Conservation (phyloP, 2,888 invertebrate genomes). For the Dermolepida albohirtum region DNA sequence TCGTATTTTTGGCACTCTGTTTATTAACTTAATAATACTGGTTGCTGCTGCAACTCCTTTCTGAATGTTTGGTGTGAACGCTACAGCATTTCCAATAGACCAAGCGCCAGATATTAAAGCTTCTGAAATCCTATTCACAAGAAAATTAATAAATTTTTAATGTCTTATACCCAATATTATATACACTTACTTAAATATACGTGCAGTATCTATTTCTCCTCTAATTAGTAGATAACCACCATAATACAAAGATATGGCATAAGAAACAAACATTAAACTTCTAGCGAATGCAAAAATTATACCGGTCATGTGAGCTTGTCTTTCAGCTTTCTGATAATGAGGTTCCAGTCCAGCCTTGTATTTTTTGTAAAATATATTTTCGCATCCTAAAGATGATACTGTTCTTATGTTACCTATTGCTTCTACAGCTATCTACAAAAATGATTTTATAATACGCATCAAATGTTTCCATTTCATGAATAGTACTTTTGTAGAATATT, state of each 20-base stretch:
- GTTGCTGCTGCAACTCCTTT: constrained; percentile 81
- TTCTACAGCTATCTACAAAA: constrained; percentile 73
- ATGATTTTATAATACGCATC: not conserved
- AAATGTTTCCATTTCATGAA: not conserved
- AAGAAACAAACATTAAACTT: constrained; percentile 72
- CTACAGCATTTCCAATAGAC: constrained; percentile 74
- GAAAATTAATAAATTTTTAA: not conserved
- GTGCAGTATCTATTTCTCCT: constrained; percentile 69
- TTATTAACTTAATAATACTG: constrained; percentile 74
- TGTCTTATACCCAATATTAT: not conserved
- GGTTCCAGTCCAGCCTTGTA: constrained; percentile 71
- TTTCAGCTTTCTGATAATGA: constrained; percentile 69
- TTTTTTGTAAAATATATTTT: constrained; percentile 71
- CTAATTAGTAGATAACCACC: constrained; percentile 77
- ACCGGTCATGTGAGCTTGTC: constrained; percentile 72
- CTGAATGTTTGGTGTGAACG: constrained; percentile 85
- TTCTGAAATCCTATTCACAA: constrained; percentile 74
- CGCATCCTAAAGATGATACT: constrained; percentile 75
- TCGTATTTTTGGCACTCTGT: constrained; percentile 71
- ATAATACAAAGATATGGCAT: constrained; percentile 69
- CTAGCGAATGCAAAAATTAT: constrained; percentile 75
- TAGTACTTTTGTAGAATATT: constrained; percentile 41
- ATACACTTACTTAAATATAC: constrained; percentile 79
- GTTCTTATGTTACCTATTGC: constrained; percentile 79
- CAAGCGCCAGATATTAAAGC: constrained; percentile 79